Base-by-base conservation (phyloP, 1,140 invertebrate species). In the Neodiprion virginianus region DNA sequence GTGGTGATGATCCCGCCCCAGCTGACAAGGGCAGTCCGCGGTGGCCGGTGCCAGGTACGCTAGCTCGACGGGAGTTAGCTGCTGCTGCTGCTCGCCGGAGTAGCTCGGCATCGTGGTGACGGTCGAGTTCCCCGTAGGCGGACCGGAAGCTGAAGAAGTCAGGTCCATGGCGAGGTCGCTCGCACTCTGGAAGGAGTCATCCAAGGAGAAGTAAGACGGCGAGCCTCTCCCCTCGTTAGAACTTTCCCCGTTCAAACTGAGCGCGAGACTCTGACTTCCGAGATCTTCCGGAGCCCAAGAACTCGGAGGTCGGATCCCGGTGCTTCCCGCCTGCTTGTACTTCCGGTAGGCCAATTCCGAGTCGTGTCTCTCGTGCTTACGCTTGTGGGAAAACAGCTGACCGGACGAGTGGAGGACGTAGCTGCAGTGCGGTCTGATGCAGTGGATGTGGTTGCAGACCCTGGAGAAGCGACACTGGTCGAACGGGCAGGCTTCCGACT, bases 391-490 rank as follows among this genome's bases (percentile, higher is more conserved):
- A 85, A 98, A 97, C n/a, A 99, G 92, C 83, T 99, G 98, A 69
- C 97, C 96, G 81, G 96, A 97, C 4, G 97, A 98, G 83, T 99
- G 97, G 53, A 99, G 89, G 0, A 99, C 97, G 85, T 98, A 99
- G 84, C 94, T 96, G 88, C 98, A 99, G 74, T 97, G 96, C 8
- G 96, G 93, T 76, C 97, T 90, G 74, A 99, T 98, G 89, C 98
- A 99, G 88, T 99, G 98, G 73, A 99, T 99, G 89, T 99, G 98
- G 89, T 99, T 99, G 91, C 96, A 97, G 48, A 97, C 95, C 61
- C 95, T 92, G 4, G 97, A 98, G 87, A 98, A 99, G 67, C 95
- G 92, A 86, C 98, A 99, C 74, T 93, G 94, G 48, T 95, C 92
- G 87, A 96, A 99, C 0, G 94, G 93, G 84, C 98, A 99, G 0